These are phyloP conservation scores for Papilio glaucus DNA, from an alignment of 1,140 invertebrate genomes.

Conservation along the genomic window DNA sequence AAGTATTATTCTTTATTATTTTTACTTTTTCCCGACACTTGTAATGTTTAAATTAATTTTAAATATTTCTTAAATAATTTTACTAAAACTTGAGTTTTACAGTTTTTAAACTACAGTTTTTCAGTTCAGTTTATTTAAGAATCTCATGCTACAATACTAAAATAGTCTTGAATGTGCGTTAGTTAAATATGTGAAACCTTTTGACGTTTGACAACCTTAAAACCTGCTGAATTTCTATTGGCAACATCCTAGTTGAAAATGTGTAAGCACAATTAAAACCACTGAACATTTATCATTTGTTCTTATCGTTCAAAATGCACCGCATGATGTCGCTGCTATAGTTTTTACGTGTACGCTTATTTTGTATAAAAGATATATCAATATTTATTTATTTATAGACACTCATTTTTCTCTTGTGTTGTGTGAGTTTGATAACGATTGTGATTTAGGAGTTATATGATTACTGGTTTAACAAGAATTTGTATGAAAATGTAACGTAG, in stretches of 20 bases:
- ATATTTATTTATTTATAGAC: conserved; percentile 72
- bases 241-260: too few relatives aligned
- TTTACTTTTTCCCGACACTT: background rate
- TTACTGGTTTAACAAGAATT: conserved; percentile 44
- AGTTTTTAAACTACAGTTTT: too few relatives aligned
- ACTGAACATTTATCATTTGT: too few relatives aligned
- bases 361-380: conserved; percentile 64
- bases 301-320: conserved; percentile 15
- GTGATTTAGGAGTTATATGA: conserved; percentile 55
- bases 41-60: too few relatives aligned
- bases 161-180: too few relatives aligned
- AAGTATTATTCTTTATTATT: conserved; percentile 39
- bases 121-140: conserved; percentile 5
- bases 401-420: conserved; percentile 51
- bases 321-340: conserved; percentile 19
- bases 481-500: conserved; percentile 57
- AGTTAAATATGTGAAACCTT: too few relatives aligned
- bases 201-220: too few relatives aligned
- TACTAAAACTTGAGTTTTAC: too few relatives aligned
- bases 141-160: too few relatives aligned
- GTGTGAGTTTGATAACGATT: conserved; percentile 57
- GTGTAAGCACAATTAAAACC: too few relatives aligned
- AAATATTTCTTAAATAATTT: conserved; percentile 12
- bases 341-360: conserved; percentile 53
- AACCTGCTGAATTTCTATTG: too few relatives aligned